A percentile compares a stretch with the other conserved stretches of the same genome.
Evolutionary conservation across 2,113 vertebrate species (phyloP).

Genomic region (Meleagris gallopavo): DNA sequence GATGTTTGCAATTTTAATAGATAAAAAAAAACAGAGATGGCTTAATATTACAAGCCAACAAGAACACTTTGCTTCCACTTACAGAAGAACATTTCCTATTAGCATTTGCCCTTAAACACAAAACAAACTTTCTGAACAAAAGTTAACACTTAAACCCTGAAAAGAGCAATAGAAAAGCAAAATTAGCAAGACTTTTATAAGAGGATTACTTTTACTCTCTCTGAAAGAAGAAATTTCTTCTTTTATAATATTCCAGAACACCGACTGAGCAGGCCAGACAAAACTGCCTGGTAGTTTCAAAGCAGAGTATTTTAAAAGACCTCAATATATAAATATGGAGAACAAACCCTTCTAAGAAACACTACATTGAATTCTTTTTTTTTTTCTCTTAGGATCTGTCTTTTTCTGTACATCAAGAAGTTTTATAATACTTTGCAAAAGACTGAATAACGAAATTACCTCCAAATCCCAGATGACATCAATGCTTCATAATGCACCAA

Average conservation of each 20-base stretch:
- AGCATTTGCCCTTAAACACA: not conserved
- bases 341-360: not conserved
- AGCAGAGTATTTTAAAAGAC: not conserved
- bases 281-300: not conserved
- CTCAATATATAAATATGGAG: not conserved
- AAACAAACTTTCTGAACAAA: not conserved
- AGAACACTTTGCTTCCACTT: not conserved
- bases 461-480: not conserved
- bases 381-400: not conserved
- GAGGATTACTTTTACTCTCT: not conserved
- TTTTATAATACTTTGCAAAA: not conserved
- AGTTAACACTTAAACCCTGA: not conserved
- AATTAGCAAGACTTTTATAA: not conserved
- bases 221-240: not conserved
- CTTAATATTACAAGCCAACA: not conserved
- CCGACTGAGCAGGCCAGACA: not conserved
- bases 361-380: not conserved
- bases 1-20: not conserved
- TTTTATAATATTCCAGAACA: not conserved
- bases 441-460: not conserved
- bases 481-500: not conserved
- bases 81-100: not conserved
- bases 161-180: not conserved
- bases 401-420: not conserved
- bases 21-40: not conserved